Base-by-base conservation (phyloP, 2,888 invertebrate genomes). In the Eretmocerus hayati region DNA sequence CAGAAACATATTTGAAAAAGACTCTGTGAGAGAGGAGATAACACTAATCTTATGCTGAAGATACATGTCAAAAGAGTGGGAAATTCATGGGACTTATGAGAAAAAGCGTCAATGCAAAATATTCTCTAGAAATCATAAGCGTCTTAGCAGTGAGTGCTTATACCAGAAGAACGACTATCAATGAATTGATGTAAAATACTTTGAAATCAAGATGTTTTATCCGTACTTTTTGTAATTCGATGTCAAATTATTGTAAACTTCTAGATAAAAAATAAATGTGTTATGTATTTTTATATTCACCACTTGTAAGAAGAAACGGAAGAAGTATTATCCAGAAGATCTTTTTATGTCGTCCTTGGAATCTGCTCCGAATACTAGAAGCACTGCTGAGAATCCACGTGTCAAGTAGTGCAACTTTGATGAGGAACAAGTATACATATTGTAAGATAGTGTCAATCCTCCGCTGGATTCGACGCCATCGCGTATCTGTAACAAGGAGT, bases 251-350 rank as follows among this genome's bases (percentile, higher is more conserved):
- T n/a, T n/a, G n/a, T n/a, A n/a, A n/a, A n/a, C n/a, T n/a, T 43
- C 8, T 19, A 20, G 39, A 39, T 15, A n/a, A 36, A 36, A n/a
- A 36, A 36, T 6, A 30, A 30, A n/a, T n/a, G n/a, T n/a, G n/a
- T n/a, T n/a, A n/a, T n/a, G n/a, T n/a, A n/a, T n/a, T n/a, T n/a
- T n/a, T n/a, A n/a, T 8, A 33, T 79, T 80, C 67, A 82, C 81
- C 81, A 62, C 73, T 72, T 51, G 80, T 62, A 49, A 81, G 58
- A 37, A 81, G 56, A 38, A 81, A 65, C 1, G 80, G 79, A 57
- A 81, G 55, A 16, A 81, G 56, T 32, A 77, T 68, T 42, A 81
- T 55, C 64, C 65, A 66, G 30, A 66, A 37, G 32, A 70, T 41
- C 50, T 57, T 65, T n/a, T 56, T 54, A 26, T 61, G 60, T 41